Evolutionary conservation across 2,113 vertebrate genomes (phyloP).

Genomic region (Columbina picui): DNA sequence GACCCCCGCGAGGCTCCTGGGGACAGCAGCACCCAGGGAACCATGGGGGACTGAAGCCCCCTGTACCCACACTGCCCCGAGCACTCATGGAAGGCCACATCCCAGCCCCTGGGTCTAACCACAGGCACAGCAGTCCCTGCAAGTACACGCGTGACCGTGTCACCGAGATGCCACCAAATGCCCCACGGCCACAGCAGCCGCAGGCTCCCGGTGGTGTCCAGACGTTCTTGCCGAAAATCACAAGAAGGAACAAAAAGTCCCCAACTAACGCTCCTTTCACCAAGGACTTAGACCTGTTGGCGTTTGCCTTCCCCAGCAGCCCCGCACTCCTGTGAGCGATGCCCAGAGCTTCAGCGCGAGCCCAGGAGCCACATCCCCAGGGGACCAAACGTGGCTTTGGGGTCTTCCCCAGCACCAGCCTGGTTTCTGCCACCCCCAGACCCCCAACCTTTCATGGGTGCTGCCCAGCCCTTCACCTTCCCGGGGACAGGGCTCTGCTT

Average conservation of each 20-base stretch:
- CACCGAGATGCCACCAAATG: accelerated
- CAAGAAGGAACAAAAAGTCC: accelerated
- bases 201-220: accelerated
- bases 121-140: accelerated
- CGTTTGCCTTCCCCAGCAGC: neutral
- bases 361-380: neutral
- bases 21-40: accelerated
- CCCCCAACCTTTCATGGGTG: neutral
- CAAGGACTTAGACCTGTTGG: neutral
- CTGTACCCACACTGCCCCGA: accelerated
- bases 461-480: neutral
- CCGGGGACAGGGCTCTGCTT: neutral
- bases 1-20: accelerated
- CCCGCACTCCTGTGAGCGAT: accelerated
- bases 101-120: accelerated
- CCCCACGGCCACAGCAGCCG: accelerated
- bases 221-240: neutral
- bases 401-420: neutral
- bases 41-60: accelerated
- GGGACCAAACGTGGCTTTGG: neutral
- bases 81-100: neutral
- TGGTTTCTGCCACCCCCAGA: neutral
- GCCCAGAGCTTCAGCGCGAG: accelerated
- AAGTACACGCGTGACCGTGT: accelerated
- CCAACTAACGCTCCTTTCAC: neutral